Evolutionary conservation across 2,888 invertebrate species (phyloP).

Genomic region (Sminthurides aquaticus): DNA sequence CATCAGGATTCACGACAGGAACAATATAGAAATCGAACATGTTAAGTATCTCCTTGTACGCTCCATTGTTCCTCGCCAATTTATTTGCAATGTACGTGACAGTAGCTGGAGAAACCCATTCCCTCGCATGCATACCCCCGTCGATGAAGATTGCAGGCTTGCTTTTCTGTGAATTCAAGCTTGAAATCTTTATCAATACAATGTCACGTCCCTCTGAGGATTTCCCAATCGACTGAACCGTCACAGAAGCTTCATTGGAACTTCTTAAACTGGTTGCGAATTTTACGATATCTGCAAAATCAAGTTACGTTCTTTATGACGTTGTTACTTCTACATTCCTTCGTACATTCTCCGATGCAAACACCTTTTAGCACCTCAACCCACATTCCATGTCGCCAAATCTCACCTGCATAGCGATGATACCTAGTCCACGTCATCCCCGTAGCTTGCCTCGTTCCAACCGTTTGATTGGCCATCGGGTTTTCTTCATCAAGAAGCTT

Average conservation of each 20-base stretch:
- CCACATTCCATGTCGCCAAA: no score
- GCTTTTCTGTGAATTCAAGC: not conserved
- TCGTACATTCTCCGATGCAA: no score
- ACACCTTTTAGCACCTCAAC: no score
- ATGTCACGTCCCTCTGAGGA: conserved; percentile 45
- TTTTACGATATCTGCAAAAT: conserved; percentile 35
- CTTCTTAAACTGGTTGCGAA: conserved; percentile 35
- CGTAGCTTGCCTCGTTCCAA: conserved; percentile 27
- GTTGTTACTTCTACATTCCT: no score
- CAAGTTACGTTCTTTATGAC: no score
- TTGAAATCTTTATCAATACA: conserved; percentile 45
- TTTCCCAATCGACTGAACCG: conserved; percentile 43
- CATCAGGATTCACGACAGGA: conserved; percentile 13
- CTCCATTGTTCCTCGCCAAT: conserved; percentile 27
- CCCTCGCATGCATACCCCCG: conserved; percentile 62
- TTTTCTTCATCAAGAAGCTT: conserved; percentile 32
- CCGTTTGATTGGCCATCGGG: not conserved
- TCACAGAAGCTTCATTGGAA: conserved; percentile 33
- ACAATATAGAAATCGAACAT: conserved; percentile 56
- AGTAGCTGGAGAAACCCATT: conserved; percentile 48
- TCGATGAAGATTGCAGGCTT: conserved; percentile 51
- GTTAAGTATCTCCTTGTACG: conserved; percentile 48
- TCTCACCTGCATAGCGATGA: conserved; percentile 49
- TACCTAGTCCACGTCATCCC: conserved; percentile 42
- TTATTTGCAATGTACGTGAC: conserved; percentile 38